These are phyloP conservation scores for Physella acuta DNA, from an alignment of 1,140 invertebrate species.

Conservation along the genomic window DNA sequence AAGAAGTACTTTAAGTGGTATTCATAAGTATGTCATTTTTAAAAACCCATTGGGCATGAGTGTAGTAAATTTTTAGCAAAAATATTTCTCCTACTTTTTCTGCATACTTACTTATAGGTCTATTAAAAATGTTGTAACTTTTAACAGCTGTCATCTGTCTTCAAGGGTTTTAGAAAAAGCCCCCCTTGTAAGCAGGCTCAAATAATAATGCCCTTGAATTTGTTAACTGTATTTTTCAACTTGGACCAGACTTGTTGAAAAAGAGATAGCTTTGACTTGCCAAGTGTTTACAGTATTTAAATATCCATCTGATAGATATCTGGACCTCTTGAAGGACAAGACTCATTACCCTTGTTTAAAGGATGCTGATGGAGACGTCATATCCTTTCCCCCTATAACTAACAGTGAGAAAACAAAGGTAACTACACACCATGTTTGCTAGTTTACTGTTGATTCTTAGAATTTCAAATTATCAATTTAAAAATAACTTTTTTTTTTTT, in stretches of 20 bases:
- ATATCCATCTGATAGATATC: too few relatives aligned
- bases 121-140: too few relatives aligned
- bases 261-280: too few relatives aligned
- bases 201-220: too few relatives aligned
- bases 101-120: too few relatives aligned
- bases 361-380: conserved; percentile 67
- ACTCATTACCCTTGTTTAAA: conserved; percentile 71
- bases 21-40: conserved; percentile 68
- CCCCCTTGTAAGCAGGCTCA: too few relatives aligned
- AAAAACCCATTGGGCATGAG: neutral
- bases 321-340: conserved; percentile 77
- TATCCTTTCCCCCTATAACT: conserved; percentile 83
- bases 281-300: too few relatives aligned
- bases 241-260: too few relatives aligned
- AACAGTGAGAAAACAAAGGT: conserved; percentile 79
- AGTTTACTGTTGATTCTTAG: neutral
- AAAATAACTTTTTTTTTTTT: neutral
- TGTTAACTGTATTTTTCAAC: too few relatives aligned
- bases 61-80: neutral
- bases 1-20: conserved; percentile 76
- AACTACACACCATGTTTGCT: too few relatives aligned
- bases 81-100: neutral
- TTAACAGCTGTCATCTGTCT: too few relatives aligned
- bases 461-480: neutral
- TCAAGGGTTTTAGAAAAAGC: too few relatives aligned